These are phyloP conservation scores for Cetoscarus ocellatus DNA, from an alignment of 2,797 vertebrate genomes.

Conservation along the genomic window DNA sequence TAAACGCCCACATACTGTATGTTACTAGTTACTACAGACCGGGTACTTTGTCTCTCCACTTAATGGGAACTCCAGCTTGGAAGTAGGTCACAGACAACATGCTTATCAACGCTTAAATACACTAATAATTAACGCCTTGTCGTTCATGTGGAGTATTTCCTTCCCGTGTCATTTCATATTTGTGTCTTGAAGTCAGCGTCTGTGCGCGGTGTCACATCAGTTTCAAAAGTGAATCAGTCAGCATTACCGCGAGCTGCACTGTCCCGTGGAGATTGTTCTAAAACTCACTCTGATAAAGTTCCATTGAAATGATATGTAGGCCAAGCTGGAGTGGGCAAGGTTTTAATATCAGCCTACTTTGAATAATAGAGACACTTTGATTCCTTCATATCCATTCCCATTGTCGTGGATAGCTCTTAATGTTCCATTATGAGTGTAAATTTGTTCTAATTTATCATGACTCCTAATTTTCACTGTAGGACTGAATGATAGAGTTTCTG, in stretches of 20 bases:
- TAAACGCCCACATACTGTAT: constrained; percentile 33
- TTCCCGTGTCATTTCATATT: constrained; percentile 20
- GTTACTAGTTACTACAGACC: constrained; percentile 13
- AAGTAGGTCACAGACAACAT: constrained; percentile 57
- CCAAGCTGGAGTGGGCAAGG: neutral
- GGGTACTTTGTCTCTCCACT: constrained; percentile 27
- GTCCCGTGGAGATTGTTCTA: neutral
- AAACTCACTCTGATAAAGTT: neutral
- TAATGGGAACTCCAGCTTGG: constrained; percentile 41
- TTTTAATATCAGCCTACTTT: neutral
- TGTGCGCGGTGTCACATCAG: neutral
- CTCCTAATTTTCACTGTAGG: too few species aligned
- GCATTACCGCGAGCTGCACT: neutral
- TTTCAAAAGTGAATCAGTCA: neutral
- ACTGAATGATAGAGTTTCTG: too few species aligned
- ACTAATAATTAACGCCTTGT: constrained; percentile 51
- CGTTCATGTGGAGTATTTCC: constrained; percentile 25
- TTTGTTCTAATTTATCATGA: neutral
- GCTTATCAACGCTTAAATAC: constrained; percentile 33
- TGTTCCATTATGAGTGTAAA: neutral
- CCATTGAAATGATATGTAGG: neutral
- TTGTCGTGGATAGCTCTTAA: neutral
- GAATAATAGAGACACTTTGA: neutral
- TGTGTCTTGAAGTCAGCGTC: constrained; percentile 3
- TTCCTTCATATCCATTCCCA: neutral